A percentile compares a stretch with the other conserved stretches of the same genome.
phyloP scores from a whole-genome alignment of 2,888 invertebrate species.

The Tetragonula carbonaria region DNA sequence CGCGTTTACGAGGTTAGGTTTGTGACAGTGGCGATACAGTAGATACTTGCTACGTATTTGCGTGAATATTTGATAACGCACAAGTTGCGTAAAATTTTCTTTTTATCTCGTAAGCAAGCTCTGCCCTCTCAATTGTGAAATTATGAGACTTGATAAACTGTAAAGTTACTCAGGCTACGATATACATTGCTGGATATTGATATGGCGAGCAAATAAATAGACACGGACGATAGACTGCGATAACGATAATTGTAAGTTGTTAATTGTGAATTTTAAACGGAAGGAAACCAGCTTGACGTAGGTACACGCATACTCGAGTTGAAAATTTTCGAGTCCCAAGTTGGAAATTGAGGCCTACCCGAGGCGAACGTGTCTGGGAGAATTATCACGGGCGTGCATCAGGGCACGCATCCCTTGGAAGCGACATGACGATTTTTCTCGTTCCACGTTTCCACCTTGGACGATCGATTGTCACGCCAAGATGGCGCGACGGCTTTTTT shows the following conservation, averaged over 20 bases:
- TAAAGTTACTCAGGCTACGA: background rate
- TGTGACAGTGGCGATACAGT: too few relatives aligned
- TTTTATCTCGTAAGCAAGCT: too few relatives aligned
- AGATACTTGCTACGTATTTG: background rate
- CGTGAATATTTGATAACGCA: background rate
- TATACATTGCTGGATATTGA: background rate
- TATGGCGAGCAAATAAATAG: slow-evolving; percentile 1
- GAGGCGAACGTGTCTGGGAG: slow-evolving; percentile 37
- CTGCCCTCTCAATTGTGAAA: too few relatives aligned
- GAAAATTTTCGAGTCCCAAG: slow-evolving; percentile 23
- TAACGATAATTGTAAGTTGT: too few relatives aligned
- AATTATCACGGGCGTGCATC: slow-evolving; percentile 53
- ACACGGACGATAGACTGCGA: too few relatives aligned
- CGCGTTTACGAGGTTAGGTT: background rate
- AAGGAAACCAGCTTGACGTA: background rate
- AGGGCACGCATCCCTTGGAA: slow-evolving; percentile 47
- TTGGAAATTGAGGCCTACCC: background rate
- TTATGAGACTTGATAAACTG: background rate
- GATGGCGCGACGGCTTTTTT: slow-evolving; percentile 18
- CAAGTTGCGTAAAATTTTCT: background rate
- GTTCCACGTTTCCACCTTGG: slow-evolving; percentile 30
- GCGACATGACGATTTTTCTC: slow-evolving; percentile 52
- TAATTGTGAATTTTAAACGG: background rate
- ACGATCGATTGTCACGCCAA: slow-evolving; percentile 53
- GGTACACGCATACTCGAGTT: background rate